Evolutionary conservation across 2,113 vertebrate genomes (phyloP).

Genomic region (Ardeotis arabs): DNA sequence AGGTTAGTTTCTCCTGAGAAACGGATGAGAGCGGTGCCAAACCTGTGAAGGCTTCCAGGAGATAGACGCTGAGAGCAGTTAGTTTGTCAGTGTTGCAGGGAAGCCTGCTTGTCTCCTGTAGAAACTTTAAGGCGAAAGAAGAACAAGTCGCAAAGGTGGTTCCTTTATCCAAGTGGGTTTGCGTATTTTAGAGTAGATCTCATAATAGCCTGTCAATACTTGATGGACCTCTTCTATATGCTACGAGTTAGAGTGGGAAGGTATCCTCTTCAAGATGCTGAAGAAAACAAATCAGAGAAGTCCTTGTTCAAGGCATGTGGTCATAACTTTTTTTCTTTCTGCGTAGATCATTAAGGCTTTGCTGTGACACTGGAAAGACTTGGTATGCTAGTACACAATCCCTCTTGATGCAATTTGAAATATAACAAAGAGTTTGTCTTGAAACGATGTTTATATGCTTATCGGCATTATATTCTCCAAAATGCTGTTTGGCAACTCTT

Average conservation of each 20-base stretch:
- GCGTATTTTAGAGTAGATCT: background rate
- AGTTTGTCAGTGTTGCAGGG: background rate
- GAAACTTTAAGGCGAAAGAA: background rate
- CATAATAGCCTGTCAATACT: background rate
- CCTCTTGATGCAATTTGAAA: background rate
- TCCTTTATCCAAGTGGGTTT: background rate
- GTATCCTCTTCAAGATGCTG: background rate
- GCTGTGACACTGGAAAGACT: background rate
- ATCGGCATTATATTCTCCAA: background rate
- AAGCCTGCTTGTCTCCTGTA: background rate
- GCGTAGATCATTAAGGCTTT: background rate
- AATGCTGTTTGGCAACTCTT: background rate
- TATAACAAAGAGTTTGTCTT: background rate
- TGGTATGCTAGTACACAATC: background rate
- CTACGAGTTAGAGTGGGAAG: background rate
- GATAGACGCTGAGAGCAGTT: background rate
- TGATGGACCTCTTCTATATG: background rate
- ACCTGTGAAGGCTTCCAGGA: background rate
- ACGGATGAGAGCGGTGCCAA: slow-evolving; percentile 2
- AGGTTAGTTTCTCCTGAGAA: slow-evolving; percentile 17
- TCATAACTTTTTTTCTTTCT: background rate
- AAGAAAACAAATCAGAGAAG: background rate
- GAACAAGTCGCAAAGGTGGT: background rate
- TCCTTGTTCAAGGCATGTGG: background rate
- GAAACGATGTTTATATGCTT: background rate